These are phyloP conservation scores for Phoebastria nigripes DNA, from an alignment of 2,797 vertebrate genomes.

Conservation along the genomic window DNA sequence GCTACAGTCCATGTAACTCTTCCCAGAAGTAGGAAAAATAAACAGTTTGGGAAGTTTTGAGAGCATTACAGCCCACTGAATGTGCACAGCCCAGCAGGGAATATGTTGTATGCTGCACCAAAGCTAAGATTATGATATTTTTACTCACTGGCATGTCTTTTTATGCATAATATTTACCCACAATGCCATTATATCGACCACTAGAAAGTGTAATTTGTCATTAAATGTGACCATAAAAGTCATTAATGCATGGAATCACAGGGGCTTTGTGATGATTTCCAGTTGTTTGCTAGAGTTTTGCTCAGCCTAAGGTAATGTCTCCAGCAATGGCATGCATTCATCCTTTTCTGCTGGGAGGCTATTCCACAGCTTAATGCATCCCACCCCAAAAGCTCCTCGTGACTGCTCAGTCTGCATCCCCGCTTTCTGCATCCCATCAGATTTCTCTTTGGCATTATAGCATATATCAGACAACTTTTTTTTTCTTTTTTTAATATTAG, in stretches of 20 bases:
- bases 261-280: background rate
- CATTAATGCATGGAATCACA: background rate
- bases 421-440: background rate
- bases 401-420: background rate
- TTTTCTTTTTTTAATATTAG: background rate
- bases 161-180: background rate
- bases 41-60: background rate
- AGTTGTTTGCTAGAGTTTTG: background rate
- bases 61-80: background rate
- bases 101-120: background rate
- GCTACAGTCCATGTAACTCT: background rate
- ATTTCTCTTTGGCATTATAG: background rate
- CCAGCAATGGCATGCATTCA: background rate
- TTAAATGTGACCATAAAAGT: background rate
- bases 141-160: background rate
- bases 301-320: background rate
- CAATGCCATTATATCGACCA: background rate
- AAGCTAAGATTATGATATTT: background rate
- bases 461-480: accelerated
- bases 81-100: background rate
- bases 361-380: background rate
- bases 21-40: background rate
- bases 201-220: background rate
- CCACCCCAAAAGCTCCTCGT: background rate
- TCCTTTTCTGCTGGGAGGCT: background rate